Conservation (phyloP, 2,888 invertebrate species). For the Erebia aethiops region DNA sequence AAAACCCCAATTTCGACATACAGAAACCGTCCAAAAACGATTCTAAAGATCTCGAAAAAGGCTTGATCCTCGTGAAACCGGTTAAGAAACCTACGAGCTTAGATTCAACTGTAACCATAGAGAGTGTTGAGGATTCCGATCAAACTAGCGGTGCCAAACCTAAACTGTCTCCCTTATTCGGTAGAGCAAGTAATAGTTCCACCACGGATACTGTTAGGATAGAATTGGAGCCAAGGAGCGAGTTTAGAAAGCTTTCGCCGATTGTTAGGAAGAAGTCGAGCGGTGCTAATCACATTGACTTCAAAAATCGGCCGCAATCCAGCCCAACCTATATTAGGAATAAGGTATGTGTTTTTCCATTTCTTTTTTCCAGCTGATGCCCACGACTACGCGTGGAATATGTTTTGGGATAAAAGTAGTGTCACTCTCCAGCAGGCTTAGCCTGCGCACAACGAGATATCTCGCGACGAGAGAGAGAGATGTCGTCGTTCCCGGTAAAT, state of each 20-base stretch:
- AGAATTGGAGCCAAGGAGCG: conserved; percentile 70
- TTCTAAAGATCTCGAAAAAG: conserved; percentile 49
- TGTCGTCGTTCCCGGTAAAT: too few species aligned
- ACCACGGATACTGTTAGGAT: conserved; percentile 60
- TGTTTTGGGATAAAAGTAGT: too few species aligned
- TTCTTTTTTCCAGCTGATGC: too few species aligned
- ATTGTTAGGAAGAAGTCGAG: conserved; percentile 63
- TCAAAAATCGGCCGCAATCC: conserved; percentile 71
- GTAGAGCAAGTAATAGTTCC: conserved; percentile 57
- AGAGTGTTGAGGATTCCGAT: conserved; percentile 66
- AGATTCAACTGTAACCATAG: conserved; percentile 72
- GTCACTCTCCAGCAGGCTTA: too few species aligned
- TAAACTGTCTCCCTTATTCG: conserved; percentile 73
- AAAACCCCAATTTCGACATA: conserved; percentile 70
- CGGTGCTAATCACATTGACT: conserved; percentile 65
- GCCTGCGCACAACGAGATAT: too few species aligned
- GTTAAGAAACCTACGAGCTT: conserved; percentile 58
- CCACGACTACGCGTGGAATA: too few species aligned
- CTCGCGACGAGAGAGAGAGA: too few species aligned
- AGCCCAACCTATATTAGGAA: conserved; percentile 67
- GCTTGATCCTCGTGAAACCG: conserved; percentile 72
- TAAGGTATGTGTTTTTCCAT: conserved; percentile 25
- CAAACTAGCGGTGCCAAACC: conserved; percentile 58
- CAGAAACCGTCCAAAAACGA: conserved; percentile 43
- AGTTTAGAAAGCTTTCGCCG: conserved; percentile 73